Base-by-base conservation (phyloP, 1,140 invertebrate species). In the Bombus vancouverensis region DNA sequence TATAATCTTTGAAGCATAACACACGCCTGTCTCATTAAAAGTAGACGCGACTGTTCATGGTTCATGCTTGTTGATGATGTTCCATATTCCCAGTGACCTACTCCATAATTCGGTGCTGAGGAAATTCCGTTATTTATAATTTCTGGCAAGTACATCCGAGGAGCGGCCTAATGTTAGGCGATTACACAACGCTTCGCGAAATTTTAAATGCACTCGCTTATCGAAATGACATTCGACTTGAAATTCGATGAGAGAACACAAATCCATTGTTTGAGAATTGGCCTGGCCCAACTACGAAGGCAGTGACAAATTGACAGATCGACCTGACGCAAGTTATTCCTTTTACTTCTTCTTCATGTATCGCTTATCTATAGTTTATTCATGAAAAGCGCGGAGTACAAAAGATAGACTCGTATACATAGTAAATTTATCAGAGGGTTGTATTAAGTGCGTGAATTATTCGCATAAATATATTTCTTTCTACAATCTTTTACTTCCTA, bases 91-190 rank as follows among this genome's bases (percentile, higher is more conserved):
- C 83, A 79, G 87, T 86, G 89, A 91, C 90, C 92, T 92, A 91
- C 91, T 92, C 85, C 83, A 89, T 88, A 90, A 92, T 89, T 70
- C 89, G 79, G 32, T 87, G 88, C 90, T 91, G 88, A 87, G 88
- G 89, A 87, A 93, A 94, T 94, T 93, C 91, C 93, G 93, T 93
- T 94, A 95, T 95, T 95, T 95, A 94, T 94, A 95, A 95, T 94
- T 94, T 92, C 92, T 95, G 94, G 94, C 94, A 95, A 94, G 89
- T 92, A 88, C 89, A 86, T 77, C 77, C 53, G 87, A 88, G 87
- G 86, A 86, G 83, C 81, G 73, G 81, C 90, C 92, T 94, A 94
- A 95, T 94, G 92, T 93, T 92, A 92, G 92, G 87, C 66, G 83
- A 88, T 94, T 94, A 86, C 93, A 88, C 91, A 94, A 94, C 90